These are phyloP conservation scores for Lepidurus packardi DNA, from an alignment of 1,140 invertebrate genomes.

Conservation along the genomic window DNA sequence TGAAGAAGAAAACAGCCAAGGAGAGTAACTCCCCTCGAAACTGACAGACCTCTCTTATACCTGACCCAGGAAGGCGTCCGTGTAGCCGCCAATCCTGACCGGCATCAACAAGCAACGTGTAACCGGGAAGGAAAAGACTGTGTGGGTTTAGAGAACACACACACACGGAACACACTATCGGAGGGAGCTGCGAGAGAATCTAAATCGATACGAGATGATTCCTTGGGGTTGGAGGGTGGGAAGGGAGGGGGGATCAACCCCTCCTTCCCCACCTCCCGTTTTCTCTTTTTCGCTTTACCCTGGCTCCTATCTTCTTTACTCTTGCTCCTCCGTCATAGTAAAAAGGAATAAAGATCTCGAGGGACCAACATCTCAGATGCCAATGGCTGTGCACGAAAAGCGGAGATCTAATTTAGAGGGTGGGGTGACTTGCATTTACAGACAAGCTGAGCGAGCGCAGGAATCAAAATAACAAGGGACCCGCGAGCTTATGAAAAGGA, in stretches of 20 bases:
- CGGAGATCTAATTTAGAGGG: not conserved
- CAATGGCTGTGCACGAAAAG: slow-evolving; percentile 4
- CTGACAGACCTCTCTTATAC: not conserved
- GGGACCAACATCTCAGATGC: slow-evolving; percentile 9
- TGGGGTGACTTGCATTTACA: not conserved
- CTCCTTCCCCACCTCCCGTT: not conserved
- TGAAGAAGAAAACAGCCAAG: not conserved
- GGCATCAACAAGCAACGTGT: not conserved
- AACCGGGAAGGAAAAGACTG: too few species aligned
- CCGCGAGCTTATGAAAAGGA: not conserved
- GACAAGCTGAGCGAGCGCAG: not conserved
- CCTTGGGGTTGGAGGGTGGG: not conserved
- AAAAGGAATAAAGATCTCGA: not conserved
- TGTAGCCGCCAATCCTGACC: not conserved
- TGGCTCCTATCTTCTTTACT: not conserved
- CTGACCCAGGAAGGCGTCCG: not conserved
- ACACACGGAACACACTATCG: too few species aligned
- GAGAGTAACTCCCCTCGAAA: not conserved
- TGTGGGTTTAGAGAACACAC: too few species aligned
- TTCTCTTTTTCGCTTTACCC: not conserved
- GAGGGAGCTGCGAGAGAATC: not conserved
- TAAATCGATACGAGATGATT: slow-evolving; percentile 7
- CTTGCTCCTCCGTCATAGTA: not conserved
- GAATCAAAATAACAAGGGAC: not conserved
- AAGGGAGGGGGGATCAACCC: not conserved